Evolutionary conservation across 2,797 vertebrate genomes (phyloP).

Genomic region (Orestias chungarensis): DNA sequence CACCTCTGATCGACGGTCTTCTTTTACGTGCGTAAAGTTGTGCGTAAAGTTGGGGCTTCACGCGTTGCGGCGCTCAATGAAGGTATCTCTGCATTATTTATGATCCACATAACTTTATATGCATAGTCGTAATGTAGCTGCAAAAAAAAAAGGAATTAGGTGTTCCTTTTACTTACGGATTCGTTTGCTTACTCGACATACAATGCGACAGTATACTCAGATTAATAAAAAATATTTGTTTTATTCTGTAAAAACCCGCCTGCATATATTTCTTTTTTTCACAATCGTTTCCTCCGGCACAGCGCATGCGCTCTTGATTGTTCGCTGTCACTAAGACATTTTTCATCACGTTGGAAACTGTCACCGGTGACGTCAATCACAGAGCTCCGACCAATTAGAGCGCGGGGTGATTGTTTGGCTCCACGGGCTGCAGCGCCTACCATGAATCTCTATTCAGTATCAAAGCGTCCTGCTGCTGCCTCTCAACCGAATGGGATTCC

Average conservation of each 20-base stretch:
- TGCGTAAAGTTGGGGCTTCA: constrained; percentile 51
- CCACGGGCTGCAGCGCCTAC: constrained; percentile 86
- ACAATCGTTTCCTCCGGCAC: constrained; percentile 63
- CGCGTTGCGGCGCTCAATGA: constrained; percentile 47
- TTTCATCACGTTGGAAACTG: constrained; percentile 86
- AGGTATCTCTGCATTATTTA: constrained; percentile 72
- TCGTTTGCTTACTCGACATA: constrained; percentile 47
- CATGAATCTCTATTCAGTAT: constrained; percentile 93
- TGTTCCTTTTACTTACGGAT: constrained; percentile 17
- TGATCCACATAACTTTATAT: constrained; percentile 61
- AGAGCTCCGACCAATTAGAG: constrained; percentile 87
- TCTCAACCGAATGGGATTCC: constrained; percentile 88
- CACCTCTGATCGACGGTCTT: constrained; percentile 19
- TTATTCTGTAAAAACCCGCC: constrained; percentile 80
- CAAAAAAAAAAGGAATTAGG: neutral
- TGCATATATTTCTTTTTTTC: constrained; percentile 79
- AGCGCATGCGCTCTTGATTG: constrained; percentile 83
- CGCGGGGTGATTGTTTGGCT: constrained; percentile 88
- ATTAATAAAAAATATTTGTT: constrained; percentile 75
- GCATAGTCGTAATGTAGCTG: neutral
- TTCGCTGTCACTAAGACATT: constrained; percentile 83
- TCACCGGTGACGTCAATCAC: constrained; percentile 91
- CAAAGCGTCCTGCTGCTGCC: constrained; percentile 90
- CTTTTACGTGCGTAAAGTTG: constrained; percentile 52
- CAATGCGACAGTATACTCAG: constrained; percentile 57